Evolutionary conservation across 37 sponge, comb jelly and placozoan genomes (phyloP), one percentile per base, ranked within the genome.

Genomic region (Crambe crambe): DNA sequence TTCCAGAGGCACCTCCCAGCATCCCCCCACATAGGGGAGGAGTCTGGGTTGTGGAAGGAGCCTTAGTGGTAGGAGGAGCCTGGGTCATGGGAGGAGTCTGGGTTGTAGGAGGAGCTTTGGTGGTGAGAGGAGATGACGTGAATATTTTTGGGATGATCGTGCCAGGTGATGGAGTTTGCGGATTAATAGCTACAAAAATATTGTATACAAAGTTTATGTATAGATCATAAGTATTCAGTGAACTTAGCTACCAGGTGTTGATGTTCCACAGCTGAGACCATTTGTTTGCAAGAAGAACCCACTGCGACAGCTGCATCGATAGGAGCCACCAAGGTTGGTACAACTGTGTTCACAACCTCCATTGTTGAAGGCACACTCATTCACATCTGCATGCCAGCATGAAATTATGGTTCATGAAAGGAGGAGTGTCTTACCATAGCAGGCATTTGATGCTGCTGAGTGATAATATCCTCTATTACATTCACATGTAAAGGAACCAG

Each of bases 271-370:
- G 42, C 32, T 71, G 12, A 54, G 70, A 18, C 72, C 72, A 58
- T 80, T 60, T 1, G 29, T 0, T 37, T 59, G 72, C 5, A 80
- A 30, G 37, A 47, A n/a, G n/a, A n/a, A 68, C 0, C 84, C 84
- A 67, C 1, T 36, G 0, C 54, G 12, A 66, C 83, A 82, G 31
- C 39, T 37, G 62, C 83, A 82, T 17, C 2, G 22, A 35, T 51
- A 74, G 37, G 66, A 65, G 10, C 83, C 83, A 73, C 40, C 42
- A 10, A 66, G 43, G 56, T 82, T 74, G 65, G 25, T 71, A 41
- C 83, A 82, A 21, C 35, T 43, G 37, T 82, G 83, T 23, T 63
- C 56, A 64, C 83, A 82, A 23, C 75, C 83, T 47, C 83, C 75
- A 54, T 73, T 82, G 2, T 10, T 2, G 63, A 15, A 40, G 37